Evolutionary conservation across 2,797 vertebrate species (phyloP).

Genomic region (Sebastes matsubarae): DNA sequence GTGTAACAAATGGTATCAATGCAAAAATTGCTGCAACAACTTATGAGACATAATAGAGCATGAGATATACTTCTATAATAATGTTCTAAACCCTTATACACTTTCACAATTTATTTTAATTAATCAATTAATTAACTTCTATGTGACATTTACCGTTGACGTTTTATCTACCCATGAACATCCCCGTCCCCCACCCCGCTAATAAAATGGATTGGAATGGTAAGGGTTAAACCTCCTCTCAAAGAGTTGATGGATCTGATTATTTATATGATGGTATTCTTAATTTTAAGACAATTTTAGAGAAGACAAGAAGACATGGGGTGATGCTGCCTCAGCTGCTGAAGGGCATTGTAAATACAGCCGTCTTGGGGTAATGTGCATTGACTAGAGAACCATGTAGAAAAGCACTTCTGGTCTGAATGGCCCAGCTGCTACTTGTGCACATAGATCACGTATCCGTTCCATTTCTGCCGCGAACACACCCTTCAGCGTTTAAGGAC

Average conservation of each 20-base stretch:
- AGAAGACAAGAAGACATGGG: not conserved
- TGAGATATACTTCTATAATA: too few species aligned
- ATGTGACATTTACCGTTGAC: too few species aligned
- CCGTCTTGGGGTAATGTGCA: conserved; percentile 6
- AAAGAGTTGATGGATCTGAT: not conserved
- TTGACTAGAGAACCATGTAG: conserved; percentile 6
- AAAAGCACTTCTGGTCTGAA: conserved; percentile 33
- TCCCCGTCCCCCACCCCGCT: too few species aligned
- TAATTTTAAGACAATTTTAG: not conserved
- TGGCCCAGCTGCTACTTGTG: conserved; percentile 37
- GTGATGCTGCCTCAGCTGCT: not conserved
- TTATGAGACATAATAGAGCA: too few species aligned
- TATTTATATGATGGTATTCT: not conserved
- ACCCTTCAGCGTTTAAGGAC: conserved; percentile 8
- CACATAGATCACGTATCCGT: conserved; percentile 27
- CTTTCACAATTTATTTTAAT: too few species aligned
- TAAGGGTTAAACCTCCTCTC: not conserved
- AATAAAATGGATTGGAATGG: too few species aligned
- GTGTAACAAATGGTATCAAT: too few species aligned
- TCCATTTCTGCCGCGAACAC: conserved; percentile 23
- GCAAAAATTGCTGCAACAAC: accelerated
- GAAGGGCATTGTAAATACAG: not conserved
- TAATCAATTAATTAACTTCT: too few species aligned
- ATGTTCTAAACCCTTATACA: accelerated
- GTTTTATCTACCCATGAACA: too few species aligned